Conservation (phyloP, 2,888 invertebrate species). For the Molorchus minor region DNA sequence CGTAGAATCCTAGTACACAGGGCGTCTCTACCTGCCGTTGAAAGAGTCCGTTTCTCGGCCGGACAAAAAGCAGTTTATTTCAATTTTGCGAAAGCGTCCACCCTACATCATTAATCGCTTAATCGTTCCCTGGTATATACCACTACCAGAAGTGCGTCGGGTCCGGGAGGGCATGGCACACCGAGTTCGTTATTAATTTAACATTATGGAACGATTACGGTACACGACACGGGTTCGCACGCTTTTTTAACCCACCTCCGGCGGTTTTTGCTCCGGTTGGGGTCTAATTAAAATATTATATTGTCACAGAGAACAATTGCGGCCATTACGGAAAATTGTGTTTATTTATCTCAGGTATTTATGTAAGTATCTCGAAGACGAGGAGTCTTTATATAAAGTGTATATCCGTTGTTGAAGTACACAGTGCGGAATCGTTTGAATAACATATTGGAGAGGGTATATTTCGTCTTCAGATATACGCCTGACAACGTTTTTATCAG, state of each 20-base stretch:
- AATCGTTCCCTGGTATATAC: constrained; percentile 25
- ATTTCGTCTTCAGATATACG: no score
- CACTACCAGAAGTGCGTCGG: constrained; percentile 27
- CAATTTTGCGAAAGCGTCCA: constrained; percentile 16
- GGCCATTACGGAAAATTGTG: constrained; percentile 1
- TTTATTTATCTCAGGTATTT: constrained; percentile 1
- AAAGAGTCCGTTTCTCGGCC: neutral
- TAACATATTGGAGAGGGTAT: no score
- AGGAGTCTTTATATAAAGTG: no score
- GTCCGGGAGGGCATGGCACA: no score
- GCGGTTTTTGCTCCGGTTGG: constrained; percentile 29
- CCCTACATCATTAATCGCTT: constrained; percentile 23
- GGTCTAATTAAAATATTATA: constrained; percentile 40
- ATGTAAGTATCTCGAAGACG: no score
- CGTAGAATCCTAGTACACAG: no score
- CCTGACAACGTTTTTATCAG: no score
- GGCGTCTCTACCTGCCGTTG: no score
- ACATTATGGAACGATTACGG: constrained; percentile 46
- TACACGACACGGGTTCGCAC: constrained; percentile 39
- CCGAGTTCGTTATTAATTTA: constrained; percentile 45
- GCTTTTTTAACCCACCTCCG: constrained; percentile 34
- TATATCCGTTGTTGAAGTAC: no score
- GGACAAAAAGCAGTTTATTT: neutral
- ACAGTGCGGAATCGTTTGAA: no score
- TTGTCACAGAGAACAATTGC: constrained; percentile 34